Evolutionary conservation across 2,888 invertebrate species (phyloP), one percentile per base, ranked within the genome.

Genomic region (Sinohyriopsis cumingii): DNA sequence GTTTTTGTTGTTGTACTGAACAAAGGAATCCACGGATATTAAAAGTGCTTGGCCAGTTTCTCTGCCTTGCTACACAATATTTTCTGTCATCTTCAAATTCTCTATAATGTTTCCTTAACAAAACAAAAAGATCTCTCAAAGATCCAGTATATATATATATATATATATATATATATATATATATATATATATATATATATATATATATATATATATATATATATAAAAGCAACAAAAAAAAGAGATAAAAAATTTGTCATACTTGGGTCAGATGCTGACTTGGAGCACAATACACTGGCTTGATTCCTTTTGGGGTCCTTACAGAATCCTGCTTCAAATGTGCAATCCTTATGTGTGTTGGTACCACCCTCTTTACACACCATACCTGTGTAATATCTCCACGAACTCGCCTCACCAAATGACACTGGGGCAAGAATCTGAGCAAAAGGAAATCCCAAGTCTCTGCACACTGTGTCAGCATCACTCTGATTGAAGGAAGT

Each of bases 391-490:
- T 81, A 70, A 59, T 75, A 79, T 20, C 64, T 67, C 68, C 73
- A 72, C 3, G 68, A 55, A 18, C 69, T 66, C 24, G 20, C 63
- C 69, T 66, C 72, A 69, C 81, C 79, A 74, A 79, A 77, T 18
- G 76, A 77, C n/a, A 78, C 81, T 1, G 79, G 80, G 1, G 78
- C 79, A 12, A 80, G 61, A 24, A 79, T 72, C 33, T 71, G 68
- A 3, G 81, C 77, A 5, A 63, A 61, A 24, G 74, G 73, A 61
- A 78, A 85, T 1, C 82, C 83, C 53, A 86, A 65, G 12, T 81
- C 79, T 45, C 77, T 73, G 65, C 88, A 88, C n/a, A 86, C 68
- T 5, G 84, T 78, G 19, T 72, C 68, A 7, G 86, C 86, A 55
- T 77, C 84, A 0, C 25, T 56, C 54, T 80, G 72, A n/a, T 77